Percentiles rank a stretch among this genome's conserved stretches.
phyloP scores from a whole-genome alignment of 2,888 invertebrate species.

The Eilema sororculum region DNA sequence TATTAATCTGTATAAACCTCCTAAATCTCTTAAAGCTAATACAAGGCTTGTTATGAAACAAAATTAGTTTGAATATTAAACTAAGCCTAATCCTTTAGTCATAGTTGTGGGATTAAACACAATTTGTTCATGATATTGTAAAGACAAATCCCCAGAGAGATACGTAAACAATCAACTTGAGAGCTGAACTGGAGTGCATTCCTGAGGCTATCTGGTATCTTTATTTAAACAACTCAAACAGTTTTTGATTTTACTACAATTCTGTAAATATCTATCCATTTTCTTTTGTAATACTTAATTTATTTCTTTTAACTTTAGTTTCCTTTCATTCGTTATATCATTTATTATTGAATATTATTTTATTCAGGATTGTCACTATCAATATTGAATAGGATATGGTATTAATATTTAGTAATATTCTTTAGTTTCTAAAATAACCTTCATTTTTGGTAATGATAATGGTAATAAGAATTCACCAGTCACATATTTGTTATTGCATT shows the following conservation, averaged over 20 bases:
- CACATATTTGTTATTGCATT: background rate
- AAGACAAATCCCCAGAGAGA: constrained; percentile 21
- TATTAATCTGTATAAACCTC: background rate
- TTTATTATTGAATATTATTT: background rate
- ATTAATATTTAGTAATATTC: background rate
- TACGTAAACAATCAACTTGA: constrained; percentile 42
- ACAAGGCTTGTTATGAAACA: background rate
- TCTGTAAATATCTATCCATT: constrained; percentile 14
- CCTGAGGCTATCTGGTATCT: constrained; percentile 8
- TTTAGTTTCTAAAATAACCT: background rate
- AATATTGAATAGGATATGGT: background rate
- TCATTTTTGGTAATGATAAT: background rate
- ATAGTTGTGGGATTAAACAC: background rate
- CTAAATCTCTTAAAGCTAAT: background rate
- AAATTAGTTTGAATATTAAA: background rate
- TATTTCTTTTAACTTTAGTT: background rate
- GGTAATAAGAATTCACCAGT: background rate
- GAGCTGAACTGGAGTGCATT: constrained; percentile 24
- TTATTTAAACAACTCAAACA: constrained; percentile 26
- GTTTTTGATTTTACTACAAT: constrained; percentile 25
- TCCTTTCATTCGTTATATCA: background rate
- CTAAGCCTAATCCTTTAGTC: background rate
- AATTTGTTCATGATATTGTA: constrained; percentile 6
- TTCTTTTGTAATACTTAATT: constrained; percentile 11
- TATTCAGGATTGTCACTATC: background rate